Conservation (phyloP, 2,888 invertebrate genomes). For the Ceriagrion tenellum region DNA sequence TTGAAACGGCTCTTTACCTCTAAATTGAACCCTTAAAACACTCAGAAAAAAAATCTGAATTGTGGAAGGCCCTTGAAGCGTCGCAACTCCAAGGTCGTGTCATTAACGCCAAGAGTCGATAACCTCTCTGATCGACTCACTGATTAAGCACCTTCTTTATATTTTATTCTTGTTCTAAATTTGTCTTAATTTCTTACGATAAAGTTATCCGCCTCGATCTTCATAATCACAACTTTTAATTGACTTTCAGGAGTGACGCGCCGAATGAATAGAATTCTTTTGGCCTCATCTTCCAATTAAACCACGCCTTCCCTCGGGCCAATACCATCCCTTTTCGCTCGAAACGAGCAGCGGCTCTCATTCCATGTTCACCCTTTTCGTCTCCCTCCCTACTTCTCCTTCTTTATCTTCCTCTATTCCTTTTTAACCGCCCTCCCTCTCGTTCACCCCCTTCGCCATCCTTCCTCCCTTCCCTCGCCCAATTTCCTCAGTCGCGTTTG, state of each 20-base stretch:
- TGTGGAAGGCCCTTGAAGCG: background rate
- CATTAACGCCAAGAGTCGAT: background rate
- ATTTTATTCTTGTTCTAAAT: background rate
- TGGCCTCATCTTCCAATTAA: background rate
- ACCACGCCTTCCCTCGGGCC: background rate
- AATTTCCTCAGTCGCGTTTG: background rate
- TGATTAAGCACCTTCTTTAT: background rate
- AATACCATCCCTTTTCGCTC: background rate
- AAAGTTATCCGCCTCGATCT: background rate
- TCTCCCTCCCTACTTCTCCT: background rate
- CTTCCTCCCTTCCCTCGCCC: background rate
- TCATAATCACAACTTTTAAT: constrained; percentile 28
- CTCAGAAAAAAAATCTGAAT: background rate
- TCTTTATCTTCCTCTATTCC: no score
- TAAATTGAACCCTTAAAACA: no score
- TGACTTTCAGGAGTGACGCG: background rate
- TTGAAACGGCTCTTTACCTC: background rate
- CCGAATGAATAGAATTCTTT: background rate
- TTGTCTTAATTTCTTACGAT: background rate
- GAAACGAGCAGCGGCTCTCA: background rate
- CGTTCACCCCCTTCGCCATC: background rate
- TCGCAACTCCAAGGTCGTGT: background rate
- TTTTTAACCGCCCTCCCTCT: background rate
- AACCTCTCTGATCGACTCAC: background rate
- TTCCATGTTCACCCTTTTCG: background rate